Evolutionary conservation across 2,797 vertebrate species (phyloP), one percentile per base, ranked within the genome.

Genomic region (Galaxias olidus): DNA sequence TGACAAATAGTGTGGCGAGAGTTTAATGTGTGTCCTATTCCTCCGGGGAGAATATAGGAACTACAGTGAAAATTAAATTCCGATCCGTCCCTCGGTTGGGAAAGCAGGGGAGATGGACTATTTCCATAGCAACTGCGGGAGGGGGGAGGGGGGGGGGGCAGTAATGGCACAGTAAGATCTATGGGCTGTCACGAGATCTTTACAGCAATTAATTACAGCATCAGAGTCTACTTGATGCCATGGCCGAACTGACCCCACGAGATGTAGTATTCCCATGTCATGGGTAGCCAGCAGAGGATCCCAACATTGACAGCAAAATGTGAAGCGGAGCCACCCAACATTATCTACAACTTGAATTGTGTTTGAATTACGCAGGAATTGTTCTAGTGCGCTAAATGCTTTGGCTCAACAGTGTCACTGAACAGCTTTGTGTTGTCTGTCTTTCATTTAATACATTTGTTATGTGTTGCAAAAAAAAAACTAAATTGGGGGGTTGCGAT

Each of bases 181-280:
- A 47, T 65, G 55, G 13, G 61, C 54, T 77, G 77, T 82, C 74
- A 66, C 68, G 78, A 75, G 61, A 73, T 76, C 68, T 74, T 71
- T 82, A 52, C 72, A 77, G 76, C 63, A 79, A 81, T 79, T 72
- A 72, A 74, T n/a, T n/a, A n/a, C n/a, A n/a, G n/a, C n/a, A n/a
- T n/a, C n/a, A n/a, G n/a, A 57, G 43, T 59, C 72, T 72, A 68
- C 63, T 66, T 56, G 48, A 10, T 13, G 14, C 18, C 57, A 46
- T 17, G 57, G 49, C 58, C 43, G n/a, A 50, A 50, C n/a, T n/a
- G n/a, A n/a, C n/a, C n/a, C n/a, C n/a, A n/a, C n/a, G n/a, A n/a
- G n/a, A n/a, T n/a, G n/a, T n/a, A n/a, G n/a, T n/a, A n/a, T n/a
- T n/a, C n/a, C n/a, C n/a, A n/a, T n/a, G n/a, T n/a, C n/a, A n/a